phyloP scores from a whole-genome alignment of 2,797 vertebrate species.

The Heliangelus exortis region DNA sequence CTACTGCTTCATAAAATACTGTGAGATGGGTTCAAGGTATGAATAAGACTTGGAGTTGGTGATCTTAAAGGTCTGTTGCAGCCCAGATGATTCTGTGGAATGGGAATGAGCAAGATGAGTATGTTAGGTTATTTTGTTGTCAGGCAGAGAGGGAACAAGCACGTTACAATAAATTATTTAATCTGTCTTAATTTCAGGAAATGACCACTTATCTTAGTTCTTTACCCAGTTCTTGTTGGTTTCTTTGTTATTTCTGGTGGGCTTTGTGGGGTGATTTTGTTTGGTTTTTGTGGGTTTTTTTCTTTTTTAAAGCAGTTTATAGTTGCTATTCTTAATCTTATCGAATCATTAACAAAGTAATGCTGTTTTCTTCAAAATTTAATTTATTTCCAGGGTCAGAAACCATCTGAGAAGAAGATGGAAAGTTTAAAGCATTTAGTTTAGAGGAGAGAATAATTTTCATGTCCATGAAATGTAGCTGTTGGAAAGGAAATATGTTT shows the following conservation, averaged over 20 bases:
- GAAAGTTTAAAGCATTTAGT: neutral
- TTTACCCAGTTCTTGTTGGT: neutral
- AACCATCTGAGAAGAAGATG: neutral
- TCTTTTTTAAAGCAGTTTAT: neutral
- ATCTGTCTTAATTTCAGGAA: neutral
- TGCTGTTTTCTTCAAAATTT: neutral
- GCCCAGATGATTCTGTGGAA: too few species aligned
- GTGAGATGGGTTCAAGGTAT: neutral
- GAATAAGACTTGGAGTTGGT: neutral
- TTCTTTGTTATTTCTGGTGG: neutral
- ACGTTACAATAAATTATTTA: neutral
- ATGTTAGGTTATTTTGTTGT: neutral
- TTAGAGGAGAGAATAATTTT: conserved; percentile 16
- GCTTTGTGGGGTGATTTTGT: too few species aligned
- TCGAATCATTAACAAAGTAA: neutral
- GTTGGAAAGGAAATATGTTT: neutral
- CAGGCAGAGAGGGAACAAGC: neutral
- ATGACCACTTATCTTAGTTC: neutral
- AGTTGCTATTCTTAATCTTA: neutral
- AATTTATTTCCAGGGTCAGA: neutral
- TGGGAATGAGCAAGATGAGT: neutral
- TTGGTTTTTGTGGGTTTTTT: neutral
- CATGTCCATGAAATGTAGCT: neutral
- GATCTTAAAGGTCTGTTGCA: too few species aligned
- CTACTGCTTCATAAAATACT: neutral